Percentiles rank a stretch among this genome's conserved stretches.
phyloP scores from a whole-genome alignment of 2,113 vertebrate species.

The Lichenostomus cassidix region DNA sequence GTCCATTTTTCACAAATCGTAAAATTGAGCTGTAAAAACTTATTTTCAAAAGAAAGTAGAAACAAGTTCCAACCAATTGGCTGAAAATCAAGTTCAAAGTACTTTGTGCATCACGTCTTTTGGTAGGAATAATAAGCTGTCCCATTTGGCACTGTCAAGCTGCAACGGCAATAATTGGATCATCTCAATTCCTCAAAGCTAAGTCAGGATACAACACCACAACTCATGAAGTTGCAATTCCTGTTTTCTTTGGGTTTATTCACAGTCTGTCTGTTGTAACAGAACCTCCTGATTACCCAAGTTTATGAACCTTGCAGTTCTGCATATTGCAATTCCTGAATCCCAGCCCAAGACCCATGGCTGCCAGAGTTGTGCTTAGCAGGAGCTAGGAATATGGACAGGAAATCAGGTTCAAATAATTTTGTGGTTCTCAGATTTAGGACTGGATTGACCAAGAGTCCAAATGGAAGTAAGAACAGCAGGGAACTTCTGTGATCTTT shows the following conservation, averaged over 20 bases:
- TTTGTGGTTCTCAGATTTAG: neutral
- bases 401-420: neutral
- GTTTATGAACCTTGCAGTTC: neutral
- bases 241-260: constrained; percentile 17
- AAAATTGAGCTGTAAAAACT: neutral
- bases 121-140: neutral
- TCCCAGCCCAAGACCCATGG: neutral
- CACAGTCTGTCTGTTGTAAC: neutral
- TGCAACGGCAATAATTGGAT: neutral
- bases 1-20: neutral
- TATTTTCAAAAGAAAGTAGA: neutral
- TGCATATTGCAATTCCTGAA: neutral
- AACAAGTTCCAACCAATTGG: neutral
- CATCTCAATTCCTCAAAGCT: neutral
- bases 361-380: neutral
- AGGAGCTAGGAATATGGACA: neutral
- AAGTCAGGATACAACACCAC: neutral
- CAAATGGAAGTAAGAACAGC: neutral
- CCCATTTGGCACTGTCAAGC: neutral
- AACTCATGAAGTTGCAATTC: constrained; percentile 17
- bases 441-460: neutral
- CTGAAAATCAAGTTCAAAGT: neutral
- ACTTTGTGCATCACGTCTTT: neutral
- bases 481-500: neutral
- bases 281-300: neutral